phyloP scores from a whole-genome alignment of 2,797 vertebrate genomes.

The Clamator glandarius region DNA sequence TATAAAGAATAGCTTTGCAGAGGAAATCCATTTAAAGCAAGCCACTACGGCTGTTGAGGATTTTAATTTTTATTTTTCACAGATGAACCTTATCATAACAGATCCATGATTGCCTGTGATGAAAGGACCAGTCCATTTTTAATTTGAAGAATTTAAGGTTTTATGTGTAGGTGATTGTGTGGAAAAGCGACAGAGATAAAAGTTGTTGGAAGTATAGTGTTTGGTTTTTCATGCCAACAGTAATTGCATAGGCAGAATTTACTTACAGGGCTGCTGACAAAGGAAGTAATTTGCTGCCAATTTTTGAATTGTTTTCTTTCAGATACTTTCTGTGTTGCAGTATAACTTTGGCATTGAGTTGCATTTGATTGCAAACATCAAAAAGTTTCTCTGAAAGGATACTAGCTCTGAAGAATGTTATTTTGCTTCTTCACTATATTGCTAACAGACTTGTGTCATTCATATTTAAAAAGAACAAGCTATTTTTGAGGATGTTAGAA shows the following conservation, averaged over 20 bases:
- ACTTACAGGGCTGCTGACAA: slow-evolving; percentile 34
- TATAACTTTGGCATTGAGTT: slow-evolving; percentile 42
- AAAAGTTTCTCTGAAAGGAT: slow-evolving; percentile 49
- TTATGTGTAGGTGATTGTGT: background rate
- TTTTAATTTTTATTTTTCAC: slow-evolving; percentile 48
- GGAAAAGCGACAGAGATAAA: background rate
- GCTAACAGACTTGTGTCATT: slow-evolving; percentile 27
- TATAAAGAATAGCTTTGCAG: slow-evolving; percentile 35
- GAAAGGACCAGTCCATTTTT: slow-evolving; percentile 10
- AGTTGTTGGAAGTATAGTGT: background rate
- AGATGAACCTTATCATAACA: slow-evolving; percentile 16
- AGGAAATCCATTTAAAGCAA: slow-evolving; percentile 45
- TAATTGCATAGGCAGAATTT: slow-evolving; percentile 3
- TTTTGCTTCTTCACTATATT: slow-evolving; percentile 26
- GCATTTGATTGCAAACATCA: slow-evolving; percentile 56
- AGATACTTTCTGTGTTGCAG: slow-evolving; percentile 25
- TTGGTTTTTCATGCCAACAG: slow-evolving; percentile 29
- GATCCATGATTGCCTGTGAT: background rate
- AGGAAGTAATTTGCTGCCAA: slow-evolving; percentile 45
- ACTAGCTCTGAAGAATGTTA: background rate
- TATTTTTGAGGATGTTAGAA: slow-evolving; percentile 52
- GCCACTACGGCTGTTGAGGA: background rate
- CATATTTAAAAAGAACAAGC: slow-evolving; percentile 44
- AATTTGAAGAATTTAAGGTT: slow-evolving; percentile 14
- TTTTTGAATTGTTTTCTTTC: slow-evolving; percentile 53